A percentile compares a stretch with the other conserved stretches of the same genome.
phyloP scores from a whole-genome alignment of 2,113 vertebrate genomes.

The Turnix velox region DNA sequence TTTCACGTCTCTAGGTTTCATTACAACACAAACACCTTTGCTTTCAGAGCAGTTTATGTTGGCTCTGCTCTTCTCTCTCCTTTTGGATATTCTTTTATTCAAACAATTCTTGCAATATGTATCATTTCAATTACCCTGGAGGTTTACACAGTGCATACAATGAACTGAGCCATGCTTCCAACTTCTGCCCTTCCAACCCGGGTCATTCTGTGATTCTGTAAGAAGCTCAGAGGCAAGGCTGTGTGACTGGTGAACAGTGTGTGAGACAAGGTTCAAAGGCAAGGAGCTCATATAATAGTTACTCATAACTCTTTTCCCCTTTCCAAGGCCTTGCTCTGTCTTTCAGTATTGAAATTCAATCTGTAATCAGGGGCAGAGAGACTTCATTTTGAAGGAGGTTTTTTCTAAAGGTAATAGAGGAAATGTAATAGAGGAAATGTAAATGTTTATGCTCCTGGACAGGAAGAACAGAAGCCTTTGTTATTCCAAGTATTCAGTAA shows the following conservation, averaged over 20 bases:
- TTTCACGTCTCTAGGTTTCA: not conserved
- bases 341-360: constrained; percentile 29
- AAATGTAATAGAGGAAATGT: constrained; percentile 29
- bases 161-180: constrained; percentile 10
- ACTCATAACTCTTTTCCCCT: not conserved
- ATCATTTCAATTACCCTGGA: constrained; percentile 55
- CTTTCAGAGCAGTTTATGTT: not conserved
- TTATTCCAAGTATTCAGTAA: constrained; percentile 2
- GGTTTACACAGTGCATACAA: constrained; percentile 23
- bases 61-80: constrained; percentile 12
- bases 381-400: not conserved
- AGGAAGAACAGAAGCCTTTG: not conserved
- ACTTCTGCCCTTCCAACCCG: too few species aligned
- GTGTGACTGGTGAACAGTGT: constrained; percentile 17
- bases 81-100: constrained; percentile 34
- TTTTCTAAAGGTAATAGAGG: not conserved
- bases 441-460: constrained; percentile 44
- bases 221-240: constrained; percentile 24
- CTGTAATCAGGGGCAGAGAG: not conserved
- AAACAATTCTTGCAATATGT: constrained; percentile 33
- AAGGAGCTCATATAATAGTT: constrained; percentile 24
- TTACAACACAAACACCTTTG: not conserved
- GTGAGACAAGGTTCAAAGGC: constrained; percentile 42
- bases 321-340: not conserved
- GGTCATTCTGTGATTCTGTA: too few species aligned